Base-by-base conservation (phyloP, 1,140 invertebrate species). In the Thaumatotibia leucotreta region DNA sequence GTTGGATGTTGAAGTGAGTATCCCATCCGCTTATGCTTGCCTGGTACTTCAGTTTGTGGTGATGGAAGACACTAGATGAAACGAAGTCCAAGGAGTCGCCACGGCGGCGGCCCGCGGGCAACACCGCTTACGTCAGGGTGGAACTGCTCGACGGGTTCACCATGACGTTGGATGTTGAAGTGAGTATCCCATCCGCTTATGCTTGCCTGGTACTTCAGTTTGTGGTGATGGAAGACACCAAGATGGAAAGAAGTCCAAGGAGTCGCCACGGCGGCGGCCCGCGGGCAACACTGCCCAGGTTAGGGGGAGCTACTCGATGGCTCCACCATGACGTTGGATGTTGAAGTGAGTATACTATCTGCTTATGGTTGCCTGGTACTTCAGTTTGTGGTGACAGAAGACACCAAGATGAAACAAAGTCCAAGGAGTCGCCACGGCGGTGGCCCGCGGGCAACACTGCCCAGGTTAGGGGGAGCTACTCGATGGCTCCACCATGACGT, bases 251-350 rank as follows among this genome's bases (percentile, higher is more conserved):
- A 92, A 89, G 84, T 84, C 82, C 78, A 92, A 90, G 69, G 92
- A 85, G 65, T 84, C 87, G 22, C 93, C 81, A 89, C 93, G 91
- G 88, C 93, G 79, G 74, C 89, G 78, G 85, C 91, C 91, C 61
- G 73, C 86, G 45, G 94, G 94, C n/a, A 83, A 96, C 75, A 77
- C 86, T 68, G 93, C 94, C 29, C 79, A 95, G 66, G 95, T 95
- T 11, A 93, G 94, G 92, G 97, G 31, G 95, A 95, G 61, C 92
- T 98, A 68, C 93, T 97, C 1, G 97, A 98, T 92, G 96, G 96
- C 49, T 95, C 94, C 61, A 92, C 93, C n/a, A 93, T 95, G 86
- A 96, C 97, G 76, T 93, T 96, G 54, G 93, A 94, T 45, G 94
- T 96, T 66, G 96, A 97, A 78, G 96, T 97, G 87, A 95, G 93